Percentiles rank a stretch among this genome's conserved stretches.
phyloP scores from a whole-genome alignment of 2,113 vertebrate species.

The Narcine bancroftii region DNA sequence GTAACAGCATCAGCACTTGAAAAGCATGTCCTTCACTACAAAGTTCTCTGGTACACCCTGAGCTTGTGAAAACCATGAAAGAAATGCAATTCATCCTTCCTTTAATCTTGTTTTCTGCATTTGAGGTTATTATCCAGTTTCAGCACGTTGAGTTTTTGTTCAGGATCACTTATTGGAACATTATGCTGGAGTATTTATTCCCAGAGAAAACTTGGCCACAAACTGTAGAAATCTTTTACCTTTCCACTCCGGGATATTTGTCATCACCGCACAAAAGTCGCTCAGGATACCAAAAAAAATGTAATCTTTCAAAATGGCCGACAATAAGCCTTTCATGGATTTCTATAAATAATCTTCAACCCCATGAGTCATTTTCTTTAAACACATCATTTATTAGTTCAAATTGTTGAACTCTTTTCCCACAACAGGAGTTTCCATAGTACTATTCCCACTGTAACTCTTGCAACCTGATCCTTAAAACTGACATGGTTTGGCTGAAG shows the following conservation, averaged over 20 bases:
- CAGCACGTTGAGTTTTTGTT: not conserved
- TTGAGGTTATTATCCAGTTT: not conserved
- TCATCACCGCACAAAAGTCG: constrained; percentile 14
- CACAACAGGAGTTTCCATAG: not conserved
- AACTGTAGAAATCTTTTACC: constrained; percentile 11
- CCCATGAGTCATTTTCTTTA: constrained; percentile 9
- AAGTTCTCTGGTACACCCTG: too few species aligned
- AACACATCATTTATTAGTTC: not conserved
- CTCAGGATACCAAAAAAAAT: not conserved
- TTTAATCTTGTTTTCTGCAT: not conserved
- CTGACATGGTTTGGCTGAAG: not conserved
- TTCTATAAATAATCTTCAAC: constrained; percentile 10
- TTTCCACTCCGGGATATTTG: constrained; percentile 10
- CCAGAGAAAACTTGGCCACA: constrained; percentile 29
- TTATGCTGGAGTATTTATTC: not conserved
- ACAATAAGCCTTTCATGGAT: not conserved
- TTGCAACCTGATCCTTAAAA: not conserved
- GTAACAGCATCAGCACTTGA: too few species aligned
- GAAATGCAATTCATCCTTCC: too few species aligned
- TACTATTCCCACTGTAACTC: not conserved
- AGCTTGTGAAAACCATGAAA: too few species aligned
- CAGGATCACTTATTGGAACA: constrained; percentile 14
- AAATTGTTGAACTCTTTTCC: not conserved
- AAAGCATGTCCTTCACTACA: too few species aligned
- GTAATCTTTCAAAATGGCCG: not conserved